Evolutionary conservation across 2,113 vertebrate species (phyloP).

Genomic region (Phasianus colchicus): DNA sequence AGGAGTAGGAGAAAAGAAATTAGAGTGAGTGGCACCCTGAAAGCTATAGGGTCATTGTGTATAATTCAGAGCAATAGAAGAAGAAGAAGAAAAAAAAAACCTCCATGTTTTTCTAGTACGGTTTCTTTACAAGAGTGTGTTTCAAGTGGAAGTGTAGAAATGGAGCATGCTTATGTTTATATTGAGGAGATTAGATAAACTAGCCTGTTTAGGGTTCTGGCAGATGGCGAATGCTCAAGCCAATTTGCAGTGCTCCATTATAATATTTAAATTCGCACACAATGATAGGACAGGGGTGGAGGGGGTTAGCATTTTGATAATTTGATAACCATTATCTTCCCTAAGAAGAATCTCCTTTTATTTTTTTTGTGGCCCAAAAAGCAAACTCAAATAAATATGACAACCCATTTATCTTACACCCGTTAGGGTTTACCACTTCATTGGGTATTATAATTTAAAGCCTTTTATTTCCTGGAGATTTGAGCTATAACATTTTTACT

Average conservation of each 20-base stretch:
- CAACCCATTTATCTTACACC: constrained; percentile 85
- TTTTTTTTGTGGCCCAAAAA: constrained; percentile 77
- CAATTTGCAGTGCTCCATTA: constrained; percentile 84
- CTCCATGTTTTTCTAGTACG: constrained; percentile 41
- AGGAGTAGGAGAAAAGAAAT: constrained; percentile 28
- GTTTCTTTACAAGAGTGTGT: constrained; percentile 74
- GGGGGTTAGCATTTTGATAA: constrained; percentile 82
- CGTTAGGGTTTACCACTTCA: constrained; percentile 87
- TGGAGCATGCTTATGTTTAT: constrained; percentile 87
- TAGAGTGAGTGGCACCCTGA: constrained; percentile 45
- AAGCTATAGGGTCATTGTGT: constrained; percentile 31
- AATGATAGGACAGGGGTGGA: constrained; percentile 79
- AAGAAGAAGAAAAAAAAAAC: neutral
- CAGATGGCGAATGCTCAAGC: constrained; percentile 89
- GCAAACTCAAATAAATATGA: constrained; percentile 81
- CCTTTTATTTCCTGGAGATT: constrained; percentile 86
- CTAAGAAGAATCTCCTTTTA: constrained; percentile 76
- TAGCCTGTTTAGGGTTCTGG: constrained; percentile 88
- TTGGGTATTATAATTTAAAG: constrained; percentile 89
- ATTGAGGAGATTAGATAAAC: constrained; percentile 91
- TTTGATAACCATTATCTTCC: constrained; percentile 82
- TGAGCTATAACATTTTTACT: constrained; percentile 86
- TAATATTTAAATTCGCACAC: constrained; percentile 85
- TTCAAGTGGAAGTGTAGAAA: constrained; percentile 84
- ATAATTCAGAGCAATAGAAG: neutral